Evolutionary conservation across 1,140 invertebrate genomes (phyloP).

Genomic region (Neodiprion virginianus): DNA sequence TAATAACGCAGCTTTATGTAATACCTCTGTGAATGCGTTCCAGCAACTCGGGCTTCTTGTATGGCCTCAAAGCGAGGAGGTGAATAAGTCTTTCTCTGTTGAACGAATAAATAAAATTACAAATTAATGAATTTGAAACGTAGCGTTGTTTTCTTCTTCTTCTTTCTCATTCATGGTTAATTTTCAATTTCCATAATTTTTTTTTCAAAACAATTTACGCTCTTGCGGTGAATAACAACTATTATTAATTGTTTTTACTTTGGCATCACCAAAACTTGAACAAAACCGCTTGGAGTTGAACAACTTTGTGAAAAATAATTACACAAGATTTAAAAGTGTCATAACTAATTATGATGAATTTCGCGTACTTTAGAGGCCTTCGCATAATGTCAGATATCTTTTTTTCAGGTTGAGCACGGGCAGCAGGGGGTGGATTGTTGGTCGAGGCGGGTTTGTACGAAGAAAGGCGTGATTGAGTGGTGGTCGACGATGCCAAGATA

Average conservation of each 20-base stretch:
- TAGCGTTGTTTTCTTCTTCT: too few species aligned
- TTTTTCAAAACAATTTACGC: constrained; percentile 23
- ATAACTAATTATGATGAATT: neutral
- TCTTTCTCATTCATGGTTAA: too few species aligned
- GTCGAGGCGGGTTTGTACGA: constrained; percentile 41
- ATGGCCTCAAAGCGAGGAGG: constrained; percentile 87
- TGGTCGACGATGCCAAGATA: constrained; percentile 26
- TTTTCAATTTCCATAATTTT: neutral
- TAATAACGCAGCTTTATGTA: constrained; percentile 14
- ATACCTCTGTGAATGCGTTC: constrained; percentile 80
- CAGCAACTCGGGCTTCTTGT: constrained; percentile 90
- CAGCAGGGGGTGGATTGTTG: constrained; percentile 33
- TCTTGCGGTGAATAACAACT: neutral
- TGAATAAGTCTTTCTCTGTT: constrained; percentile 90
- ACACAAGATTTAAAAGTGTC: too few species aligned
- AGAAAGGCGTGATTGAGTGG: constrained; percentile 23
- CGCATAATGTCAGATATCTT: constrained; percentile 69
- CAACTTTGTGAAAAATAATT: too few species aligned
- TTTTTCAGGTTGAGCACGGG: constrained; percentile 46
- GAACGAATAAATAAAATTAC: constrained; percentile 42
- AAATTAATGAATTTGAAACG: neutral
- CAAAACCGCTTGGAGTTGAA: too few species aligned
- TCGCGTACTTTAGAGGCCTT: constrained; percentile 73
- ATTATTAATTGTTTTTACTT: too few species aligned
- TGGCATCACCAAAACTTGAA: too few species aligned